Evolutionary conservation across 2,888 invertebrate genomes (phyloP), one percentile per base, ranked within the genome.

Genomic region (Pollenia griseotomentosa): DNA sequence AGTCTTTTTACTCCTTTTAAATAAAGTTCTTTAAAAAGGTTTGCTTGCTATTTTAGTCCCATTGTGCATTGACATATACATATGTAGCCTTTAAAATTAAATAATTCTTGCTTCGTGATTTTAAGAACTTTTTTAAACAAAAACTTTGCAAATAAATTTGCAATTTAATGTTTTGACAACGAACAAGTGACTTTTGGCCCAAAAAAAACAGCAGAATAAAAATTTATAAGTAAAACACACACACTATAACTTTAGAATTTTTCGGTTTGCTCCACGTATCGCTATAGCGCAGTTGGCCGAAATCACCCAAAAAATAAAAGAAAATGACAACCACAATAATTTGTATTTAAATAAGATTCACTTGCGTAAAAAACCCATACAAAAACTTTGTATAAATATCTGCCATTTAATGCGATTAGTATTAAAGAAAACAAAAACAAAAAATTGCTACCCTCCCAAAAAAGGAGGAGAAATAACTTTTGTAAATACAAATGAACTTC

Each of bases 191-290:
- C 66, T 40, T 19, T 65, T 23, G 71, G 7, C 14, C 19, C 10
- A 14, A 16, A 19, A 65, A 63, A 19, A 61, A 51, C 16, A 63
- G 59, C 11, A 68, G 48, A 7, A 44, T 9, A 7, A 33, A n/a
- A 63, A 44, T 61, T 61, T 33, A 44, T 19, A 61, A 40, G 57
- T n/a, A 51, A 44, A 16, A 79, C 88, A 89, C 89, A 90, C n/a
- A 90, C 91, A 90, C 92, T 92, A 91, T 91, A 91, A 92, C 91
- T 90, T 88, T 87, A 89, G 90, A 92, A 89, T 91, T 90, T 88
- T 89, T 90, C 90, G 89, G 91, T 91, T 91, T 90, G 90, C 92
- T 91, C 91, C 92, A 91, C 92, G 91, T 91, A 90, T 90, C 91
- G 92, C 91, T 91, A 91, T 90, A 91, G 90, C 90, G 90, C 90